phyloP scores from a whole-genome alignment of 2,888 invertebrate genomes.

The Gibbula magus region DNA sequence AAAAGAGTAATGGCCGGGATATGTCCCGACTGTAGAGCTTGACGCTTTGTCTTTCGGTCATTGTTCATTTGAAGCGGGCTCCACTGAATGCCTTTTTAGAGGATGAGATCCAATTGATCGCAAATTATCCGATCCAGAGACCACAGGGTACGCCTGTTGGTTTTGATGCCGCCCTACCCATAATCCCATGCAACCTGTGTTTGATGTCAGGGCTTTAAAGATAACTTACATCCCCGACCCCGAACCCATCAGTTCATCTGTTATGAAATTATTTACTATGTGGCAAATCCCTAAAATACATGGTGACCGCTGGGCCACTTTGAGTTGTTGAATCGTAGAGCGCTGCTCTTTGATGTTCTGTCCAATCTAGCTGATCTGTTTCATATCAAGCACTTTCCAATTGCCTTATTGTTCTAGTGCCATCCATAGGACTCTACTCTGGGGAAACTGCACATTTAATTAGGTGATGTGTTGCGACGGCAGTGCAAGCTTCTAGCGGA shows the following conservation, averaged over 20 bases:
- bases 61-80: conserved; percentile 3
- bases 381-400: conserved; percentile 8
- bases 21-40: conserved; percentile 6
- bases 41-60: background rate
- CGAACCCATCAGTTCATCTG: background rate
- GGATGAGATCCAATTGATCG: background rate
- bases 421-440: background rate
- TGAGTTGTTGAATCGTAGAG: background rate
- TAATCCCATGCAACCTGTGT: background rate
- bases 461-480: conserved; percentile 1
- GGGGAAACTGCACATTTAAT: conserved; percentile 11
- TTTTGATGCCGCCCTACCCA: conserved; percentile 1
- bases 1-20: background rate
- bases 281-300: background rate
- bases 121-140: background rate
- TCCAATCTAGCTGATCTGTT: conserved; percentile 3
- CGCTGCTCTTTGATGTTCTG: background rate
- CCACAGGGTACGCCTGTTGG: conserved; percentile 5
- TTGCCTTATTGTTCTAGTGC: conserved; percentile 5
- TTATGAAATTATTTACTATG: conserved; percentile 13
- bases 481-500: background rate
- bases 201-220: background rate
- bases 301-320: background rate
- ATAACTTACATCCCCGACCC: background rate
- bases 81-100: background rate